Percentiles rank a stretch among this genome's conserved stretches.
phyloP scores from a whole-genome alignment of 2,797 vertebrate genomes.

The Chelon auratus region DNA sequence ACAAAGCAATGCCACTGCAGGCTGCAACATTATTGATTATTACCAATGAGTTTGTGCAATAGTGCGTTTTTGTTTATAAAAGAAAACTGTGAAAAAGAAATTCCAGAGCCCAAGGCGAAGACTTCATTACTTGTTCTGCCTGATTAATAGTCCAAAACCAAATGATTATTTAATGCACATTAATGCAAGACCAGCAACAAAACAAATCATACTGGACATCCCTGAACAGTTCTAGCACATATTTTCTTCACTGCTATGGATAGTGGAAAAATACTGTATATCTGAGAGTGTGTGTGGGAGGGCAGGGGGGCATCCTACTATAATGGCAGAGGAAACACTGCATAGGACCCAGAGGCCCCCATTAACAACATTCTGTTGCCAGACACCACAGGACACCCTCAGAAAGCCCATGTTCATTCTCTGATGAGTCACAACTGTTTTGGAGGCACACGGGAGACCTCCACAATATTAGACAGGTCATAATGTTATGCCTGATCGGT shows the following conservation, averaged over 20 bases:
- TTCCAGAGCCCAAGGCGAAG: neutral
- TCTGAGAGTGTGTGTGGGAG: neutral
- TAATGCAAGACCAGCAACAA: neutral
- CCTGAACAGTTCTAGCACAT: neutral
- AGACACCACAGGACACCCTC: too few species aligned
- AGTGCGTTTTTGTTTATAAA: neutral
- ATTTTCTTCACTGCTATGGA: neutral
- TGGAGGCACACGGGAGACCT: too few species aligned
- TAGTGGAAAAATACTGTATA: neutral
- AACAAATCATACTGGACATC: neutral
- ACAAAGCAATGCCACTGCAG: neutral
- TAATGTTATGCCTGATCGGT: too few species aligned
- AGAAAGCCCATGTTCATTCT: too few species aligned
- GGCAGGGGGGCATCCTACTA: too few species aligned
- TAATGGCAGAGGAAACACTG: too few species aligned
- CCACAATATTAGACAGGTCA: too few species aligned
- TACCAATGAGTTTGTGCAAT: neutral
- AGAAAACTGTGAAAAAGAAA: neutral
- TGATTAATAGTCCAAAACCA: neutral
- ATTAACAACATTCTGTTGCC: too few species aligned
- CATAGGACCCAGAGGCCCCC: too few species aligned
- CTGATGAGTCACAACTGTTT: too few species aligned
- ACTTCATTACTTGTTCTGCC: neutral
- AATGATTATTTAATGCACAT: neutral
- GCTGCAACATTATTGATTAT: neutral